Conservation (phyloP, 2,888 invertebrate genomes). For the Cosmia trapezina region DNA sequence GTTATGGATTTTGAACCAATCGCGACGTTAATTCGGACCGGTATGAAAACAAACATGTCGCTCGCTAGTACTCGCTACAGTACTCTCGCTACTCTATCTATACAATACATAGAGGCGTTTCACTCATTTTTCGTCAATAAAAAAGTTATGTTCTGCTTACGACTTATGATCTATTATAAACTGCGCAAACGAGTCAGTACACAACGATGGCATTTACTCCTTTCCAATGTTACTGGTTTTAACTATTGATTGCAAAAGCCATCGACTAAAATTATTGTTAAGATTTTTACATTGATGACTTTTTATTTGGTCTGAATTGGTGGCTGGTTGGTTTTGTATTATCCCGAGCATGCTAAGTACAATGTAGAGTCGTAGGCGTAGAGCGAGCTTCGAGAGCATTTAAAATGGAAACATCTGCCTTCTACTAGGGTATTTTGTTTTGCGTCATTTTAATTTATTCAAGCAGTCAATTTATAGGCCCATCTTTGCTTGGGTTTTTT, state of each 20-base stretch:
- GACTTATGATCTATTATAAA: slow-evolving; percentile 61
- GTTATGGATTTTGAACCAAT: slow-evolving; percentile 91
- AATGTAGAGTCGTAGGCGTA: not conserved
- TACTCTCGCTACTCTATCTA: slow-evolving; percentile 76
- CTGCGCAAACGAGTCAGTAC: slow-evolving; percentile 62
- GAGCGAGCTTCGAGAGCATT: slow-evolving; percentile 4
- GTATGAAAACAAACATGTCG: slow-evolving; percentile 90
- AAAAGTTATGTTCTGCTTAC: slow-evolving; percentile 74
- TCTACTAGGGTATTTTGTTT: slow-evolving; percentile 34
- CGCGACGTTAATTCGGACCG: slow-evolving; percentile 90
- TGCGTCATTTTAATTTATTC: slow-evolving; percentile 37
- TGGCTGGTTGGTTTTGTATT: slow-evolving; percentile 7
- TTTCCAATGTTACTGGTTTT: slow-evolving; percentile 32
- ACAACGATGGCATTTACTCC: slow-evolving; percentile 40
- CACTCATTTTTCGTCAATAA: slow-evolving; percentile 81
- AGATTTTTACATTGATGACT: not conserved
- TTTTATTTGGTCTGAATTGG: too few species aligned
- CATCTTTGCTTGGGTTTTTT: not conserved
- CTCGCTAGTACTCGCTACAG: slow-evolving; percentile 67
- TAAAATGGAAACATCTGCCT: slow-evolving; percentile 47
- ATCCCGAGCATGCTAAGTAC: not conserved
- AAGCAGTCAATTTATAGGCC: slow-evolving; percentile 2
- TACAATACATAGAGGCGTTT: slow-evolving; percentile 77
- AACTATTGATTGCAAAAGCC: slow-evolving; percentile 31
- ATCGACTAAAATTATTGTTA: slow-evolving; percentile 25